phyloP scores from a whole-genome alignment of 2,888 invertebrate species.

The Lasiommata megera region DNA sequence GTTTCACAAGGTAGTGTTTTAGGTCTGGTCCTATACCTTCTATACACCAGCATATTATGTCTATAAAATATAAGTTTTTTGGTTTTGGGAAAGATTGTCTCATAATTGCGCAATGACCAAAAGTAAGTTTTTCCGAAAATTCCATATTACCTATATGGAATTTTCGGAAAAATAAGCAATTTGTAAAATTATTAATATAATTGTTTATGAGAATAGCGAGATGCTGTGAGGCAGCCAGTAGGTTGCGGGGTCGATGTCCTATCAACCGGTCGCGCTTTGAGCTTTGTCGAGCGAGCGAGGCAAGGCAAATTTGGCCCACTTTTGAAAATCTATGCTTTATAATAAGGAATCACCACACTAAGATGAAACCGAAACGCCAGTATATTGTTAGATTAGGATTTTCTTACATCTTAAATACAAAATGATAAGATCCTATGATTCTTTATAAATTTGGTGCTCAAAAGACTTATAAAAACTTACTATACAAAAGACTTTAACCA shows the following conservation, averaged over 20 bases:
- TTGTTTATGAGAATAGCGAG: slow-evolving; percentile 36
- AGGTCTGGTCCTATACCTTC: too few species aligned
- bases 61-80: neutral
- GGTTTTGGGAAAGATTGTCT: neutral
- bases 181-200: slow-evolving; percentile 23
- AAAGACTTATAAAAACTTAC: too few species aligned
- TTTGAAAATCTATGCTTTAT: slow-evolving; percentile 45
- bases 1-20: too few species aligned
- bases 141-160: too few species aligned
- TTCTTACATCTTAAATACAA: too few species aligned
- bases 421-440: too few species aligned
- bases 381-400: neutral
- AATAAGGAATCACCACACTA: slow-evolving; percentile 10
- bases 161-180: neutral
- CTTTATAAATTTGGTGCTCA: too few species aligned
- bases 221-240: slow-evolving; percentile 58
- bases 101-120: neutral
- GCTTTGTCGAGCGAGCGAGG: slow-evolving; percentile 61
- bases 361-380: neutral
- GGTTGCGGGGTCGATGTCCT: slow-evolving; percentile 73
- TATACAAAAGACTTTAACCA: too few species aligned
- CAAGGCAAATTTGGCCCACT: slow-evolving; percentile 73
- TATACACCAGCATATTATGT: too few species aligned
- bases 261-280: slow-evolving; percentile 74
- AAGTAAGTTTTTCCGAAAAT: neutral